Evolutionary conservation across 1,140 invertebrate genomes (phyloP).

Genomic region (Drosophila tani): DNA sequence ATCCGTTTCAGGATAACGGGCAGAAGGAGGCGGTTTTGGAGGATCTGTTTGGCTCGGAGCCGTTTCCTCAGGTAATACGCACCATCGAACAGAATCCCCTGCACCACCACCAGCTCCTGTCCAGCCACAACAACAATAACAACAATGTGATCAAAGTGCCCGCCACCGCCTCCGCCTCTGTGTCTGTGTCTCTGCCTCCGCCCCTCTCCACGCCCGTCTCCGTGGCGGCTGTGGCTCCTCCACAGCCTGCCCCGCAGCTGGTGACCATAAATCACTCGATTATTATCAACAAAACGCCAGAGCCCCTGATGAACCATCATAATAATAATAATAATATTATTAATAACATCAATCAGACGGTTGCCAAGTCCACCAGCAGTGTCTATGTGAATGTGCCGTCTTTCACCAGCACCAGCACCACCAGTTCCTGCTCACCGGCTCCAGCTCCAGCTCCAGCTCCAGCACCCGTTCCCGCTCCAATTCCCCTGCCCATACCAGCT

Average conservation of each 20-base stretch:
- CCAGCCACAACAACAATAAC: slow-evolving; percentile 59
- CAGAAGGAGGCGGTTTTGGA: slow-evolving; percentile 26
- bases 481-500: slow-evolving; percentile 16
- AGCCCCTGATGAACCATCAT: slow-evolving; percentile 56
- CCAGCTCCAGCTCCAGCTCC: slow-evolving; percentile 14
- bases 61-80: slow-evolving; percentile 85
- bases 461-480: slow-evolving; percentile 13
- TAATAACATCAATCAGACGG: slow-evolving; percentile 26
- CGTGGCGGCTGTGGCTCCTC: slow-evolving; percentile 8
- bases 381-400: slow-evolving; percentile 77
- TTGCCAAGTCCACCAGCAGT: slow-evolving; percentile 58
- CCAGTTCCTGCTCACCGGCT: slow-evolving; percentile 21
- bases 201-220: slow-evolving; percentile 32
- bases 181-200: slow-evolving; percentile 27
- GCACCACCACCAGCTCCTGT: slow-evolving; percentile 62
- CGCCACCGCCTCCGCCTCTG: slow-evolving; percentile 15
- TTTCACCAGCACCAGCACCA: slow-evolving; percentile 13
- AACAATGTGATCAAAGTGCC: slow-evolving; percentile 64
- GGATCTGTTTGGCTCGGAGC: slow-evolving; percentile 87
- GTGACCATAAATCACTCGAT: slow-evolving; percentile 84
- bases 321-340: slow-evolving; percentile 21
- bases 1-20: slow-evolving; percentile 68
- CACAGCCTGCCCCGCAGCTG: slow-evolving; percentile 47
- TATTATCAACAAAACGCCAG: slow-evolving; percentile 82
- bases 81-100: slow-evolving; percentile 58